Percentiles rank a stretch among this genome's conserved stretches.
Conservation (phyloP, 2,797 vertebrate species). For the Spatula clypeata region DNA sequence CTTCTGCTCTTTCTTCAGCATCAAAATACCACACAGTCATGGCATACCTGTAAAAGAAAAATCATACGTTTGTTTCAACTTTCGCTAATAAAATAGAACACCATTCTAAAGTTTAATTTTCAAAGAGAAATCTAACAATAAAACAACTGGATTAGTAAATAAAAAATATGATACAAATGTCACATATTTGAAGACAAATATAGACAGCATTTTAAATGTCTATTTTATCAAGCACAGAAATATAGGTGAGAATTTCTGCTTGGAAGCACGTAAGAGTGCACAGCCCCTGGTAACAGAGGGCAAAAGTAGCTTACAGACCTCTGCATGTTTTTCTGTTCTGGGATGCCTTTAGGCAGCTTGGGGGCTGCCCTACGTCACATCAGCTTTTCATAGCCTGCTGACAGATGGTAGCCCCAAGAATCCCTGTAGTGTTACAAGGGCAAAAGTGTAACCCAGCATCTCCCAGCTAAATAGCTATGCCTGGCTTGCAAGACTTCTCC, state of each 20-base stretch:
- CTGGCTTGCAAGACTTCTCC: neutral
- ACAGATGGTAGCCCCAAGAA: slow-evolving; percentile 41
- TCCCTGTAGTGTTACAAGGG: neutral
- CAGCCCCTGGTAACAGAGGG: slow-evolving; percentile 20
- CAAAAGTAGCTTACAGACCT: slow-evolving; percentile 39
- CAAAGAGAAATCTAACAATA: neutral
- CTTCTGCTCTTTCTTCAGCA: slow-evolving; percentile 94
- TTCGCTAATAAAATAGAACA: neutral
- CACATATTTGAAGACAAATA: neutral
- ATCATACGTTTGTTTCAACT: neutral
- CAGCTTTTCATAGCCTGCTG: slow-evolving; percentile 41
- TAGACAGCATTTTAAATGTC: neutral
- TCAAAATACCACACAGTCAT: slow-evolving; percentile 98
- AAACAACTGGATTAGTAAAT: neutral
- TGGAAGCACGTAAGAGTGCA: slow-evolving; percentile 23
- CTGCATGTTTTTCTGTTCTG: neutral
- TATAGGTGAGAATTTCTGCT: slow-evolving; percentile 44
- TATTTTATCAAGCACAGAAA: slow-evolving; percentile 31
- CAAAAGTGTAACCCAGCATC: slow-evolving; percentile 24
- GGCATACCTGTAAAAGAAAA: slow-evolving; percentile 89
- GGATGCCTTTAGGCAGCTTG: neutral
- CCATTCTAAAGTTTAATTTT: neutral
- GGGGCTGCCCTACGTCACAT: neutral
- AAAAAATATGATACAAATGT: neutral
- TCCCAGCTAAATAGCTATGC: slow-evolving; percentile 6